phyloP scores from a whole-genome alignment of 2,113 vertebrate genomes.

The Chamaetylas fuelleborni region DNA sequence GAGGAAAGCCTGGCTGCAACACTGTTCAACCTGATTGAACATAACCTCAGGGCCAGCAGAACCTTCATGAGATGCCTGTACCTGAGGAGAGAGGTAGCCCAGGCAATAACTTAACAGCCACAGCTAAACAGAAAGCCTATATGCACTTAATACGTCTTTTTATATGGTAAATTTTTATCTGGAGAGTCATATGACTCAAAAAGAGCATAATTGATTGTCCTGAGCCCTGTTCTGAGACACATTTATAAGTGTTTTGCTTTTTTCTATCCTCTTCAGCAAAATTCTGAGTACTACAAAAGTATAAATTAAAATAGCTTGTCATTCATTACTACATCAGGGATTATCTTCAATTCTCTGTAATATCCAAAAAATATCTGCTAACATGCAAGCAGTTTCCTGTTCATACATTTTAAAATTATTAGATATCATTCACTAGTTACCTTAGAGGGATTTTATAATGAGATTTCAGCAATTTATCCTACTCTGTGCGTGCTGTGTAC shows the following conservation, averaged over 20 bases:
- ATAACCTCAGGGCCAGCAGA: neutral
- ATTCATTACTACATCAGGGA: neutral
- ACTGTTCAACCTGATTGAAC: neutral
- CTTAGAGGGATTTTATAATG: neutral
- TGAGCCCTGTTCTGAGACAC: neutral
- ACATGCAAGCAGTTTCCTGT: neutral
- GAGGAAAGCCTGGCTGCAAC: neutral
- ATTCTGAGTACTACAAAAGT: neutral
- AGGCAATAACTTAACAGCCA: neutral
- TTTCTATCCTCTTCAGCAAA: neutral
- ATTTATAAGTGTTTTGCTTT: neutral
- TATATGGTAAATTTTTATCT: neutral
- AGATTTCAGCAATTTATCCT: neutral
- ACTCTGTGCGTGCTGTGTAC: neutral
- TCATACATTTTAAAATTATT: neutral
- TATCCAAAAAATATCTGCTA: neutral
- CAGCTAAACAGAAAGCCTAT: neutral
- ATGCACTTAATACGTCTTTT: neutral
- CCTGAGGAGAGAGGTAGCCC: neutral
- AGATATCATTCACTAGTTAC: neutral
- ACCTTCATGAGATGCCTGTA: neutral
- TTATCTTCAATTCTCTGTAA: neutral
- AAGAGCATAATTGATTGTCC: neutral
- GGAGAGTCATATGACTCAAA: neutral
- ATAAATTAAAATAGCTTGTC: neutral